phyloP scores from a whole-genome alignment of 1,140 invertebrate species.

The Melitaea cinxia region DNA sequence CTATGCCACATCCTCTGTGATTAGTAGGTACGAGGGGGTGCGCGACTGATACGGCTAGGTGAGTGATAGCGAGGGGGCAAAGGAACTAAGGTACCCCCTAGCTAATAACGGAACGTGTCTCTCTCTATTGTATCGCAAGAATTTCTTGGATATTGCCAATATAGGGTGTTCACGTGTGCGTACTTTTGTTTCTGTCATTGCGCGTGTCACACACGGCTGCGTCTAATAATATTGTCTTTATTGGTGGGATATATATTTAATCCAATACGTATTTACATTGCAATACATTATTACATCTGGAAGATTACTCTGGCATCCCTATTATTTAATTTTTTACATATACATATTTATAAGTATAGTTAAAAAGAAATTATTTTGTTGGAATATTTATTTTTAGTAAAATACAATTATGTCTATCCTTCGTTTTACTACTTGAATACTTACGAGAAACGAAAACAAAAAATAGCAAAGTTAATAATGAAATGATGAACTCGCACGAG shows the following conservation, averaged over 20 bases:
- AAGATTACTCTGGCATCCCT: conserved; percentile 1
- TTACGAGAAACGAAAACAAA: no score
- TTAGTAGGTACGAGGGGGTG: conserved; percentile 62
- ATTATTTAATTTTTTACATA: not conserved
- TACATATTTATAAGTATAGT: no score
- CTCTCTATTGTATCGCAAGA: conserved; percentile 70
- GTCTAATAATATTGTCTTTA: conserved; percentile 43
- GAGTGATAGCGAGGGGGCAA: conserved; percentile 74
- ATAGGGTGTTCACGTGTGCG: conserved; percentile 69
- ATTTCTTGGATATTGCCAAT: conserved; percentile 80
- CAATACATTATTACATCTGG: conserved; percentile 11
- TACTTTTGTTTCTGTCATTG: conserved; percentile 73
- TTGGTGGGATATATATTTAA: conserved; percentile 33
- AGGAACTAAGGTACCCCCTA: conserved; percentile 65
- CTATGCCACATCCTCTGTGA: conserved; percentile 78
- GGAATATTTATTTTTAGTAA: no score
- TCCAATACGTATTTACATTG: conserved; percentile 38
- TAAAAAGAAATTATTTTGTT: no score
- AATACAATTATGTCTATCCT: no score
- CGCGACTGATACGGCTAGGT: conserved; percentile 64
- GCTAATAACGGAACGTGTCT: conserved; percentile 77
- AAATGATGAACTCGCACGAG: no score
- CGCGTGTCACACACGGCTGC: conserved; percentile 31
- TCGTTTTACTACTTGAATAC: no score
- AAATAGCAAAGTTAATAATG: no score